Percentiles rank a stretch among this genome's conserved stretches.
phyloP scores from a whole-genome alignment of 2,888 invertebrate species.

The Hirtodrosophila alboralis region DNA sequence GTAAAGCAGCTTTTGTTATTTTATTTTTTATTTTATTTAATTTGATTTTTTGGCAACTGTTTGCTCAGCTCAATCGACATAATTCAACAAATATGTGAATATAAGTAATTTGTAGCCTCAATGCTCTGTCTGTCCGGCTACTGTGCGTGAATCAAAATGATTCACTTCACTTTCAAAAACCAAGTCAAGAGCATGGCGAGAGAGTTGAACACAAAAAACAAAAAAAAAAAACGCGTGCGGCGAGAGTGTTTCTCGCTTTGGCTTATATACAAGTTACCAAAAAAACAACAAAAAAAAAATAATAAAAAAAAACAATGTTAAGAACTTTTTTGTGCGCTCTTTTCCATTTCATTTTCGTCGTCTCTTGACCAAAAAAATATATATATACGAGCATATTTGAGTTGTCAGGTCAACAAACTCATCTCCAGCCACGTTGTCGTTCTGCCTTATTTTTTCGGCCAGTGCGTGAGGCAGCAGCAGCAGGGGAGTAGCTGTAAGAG shows the following conservation, averaged over 20 bases:
- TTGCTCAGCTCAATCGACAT: conserved; percentile 74
- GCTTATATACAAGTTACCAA: conserved; percentile 1
- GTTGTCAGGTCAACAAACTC: conserved; percentile 72
- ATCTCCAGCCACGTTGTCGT: conserved; percentile 65
- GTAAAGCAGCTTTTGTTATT: neutral
- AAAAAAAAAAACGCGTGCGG: conserved; percentile 32
- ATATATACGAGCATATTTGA: conserved; percentile 25
- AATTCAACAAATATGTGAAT: conserved; percentile 60
- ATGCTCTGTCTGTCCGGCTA: conserved; percentile 56
- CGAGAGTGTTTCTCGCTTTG: conserved; percentile 49
- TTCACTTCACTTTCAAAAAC: conserved; percentile 74
- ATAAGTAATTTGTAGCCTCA: conserved; percentile 67
- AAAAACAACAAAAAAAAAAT: conserved; percentile 1
- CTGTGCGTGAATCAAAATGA: conserved; percentile 65
- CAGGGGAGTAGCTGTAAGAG: neutral
- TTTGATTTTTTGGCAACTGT: conserved; percentile 40
- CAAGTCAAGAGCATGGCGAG: conserved; percentile 59
- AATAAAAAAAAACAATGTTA: conserved; percentile 15
- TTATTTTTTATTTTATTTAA: neutral
- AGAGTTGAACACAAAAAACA: too few species aligned
- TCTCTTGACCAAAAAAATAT: conserved; percentile 61
- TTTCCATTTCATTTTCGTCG: conserved; percentile 78
- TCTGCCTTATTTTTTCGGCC: conserved; percentile 58
- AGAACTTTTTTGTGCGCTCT: conserved; percentile 61
- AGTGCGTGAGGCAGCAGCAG: conserved; percentile 41